A percentile compares a stretch with the other conserved stretches of the same genome.
Conservation (phyloP, 2,888 invertebrate species). For the Lepidocyrtoides sp. region DNA sequence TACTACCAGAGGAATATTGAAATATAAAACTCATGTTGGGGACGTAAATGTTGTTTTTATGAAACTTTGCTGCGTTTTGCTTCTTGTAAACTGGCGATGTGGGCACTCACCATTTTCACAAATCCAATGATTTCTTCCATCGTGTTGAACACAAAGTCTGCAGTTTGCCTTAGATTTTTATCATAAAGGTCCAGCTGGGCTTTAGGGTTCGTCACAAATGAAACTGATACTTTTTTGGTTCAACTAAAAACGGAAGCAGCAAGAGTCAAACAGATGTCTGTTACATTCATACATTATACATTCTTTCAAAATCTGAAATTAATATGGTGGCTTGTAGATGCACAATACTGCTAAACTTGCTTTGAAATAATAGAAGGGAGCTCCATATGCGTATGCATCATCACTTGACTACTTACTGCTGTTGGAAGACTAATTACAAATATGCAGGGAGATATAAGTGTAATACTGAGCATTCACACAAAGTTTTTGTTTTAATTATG, state of each 20-base stretch:
- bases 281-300: not conserved
- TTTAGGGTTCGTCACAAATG: slow-evolving; percentile 54
- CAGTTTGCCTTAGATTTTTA: not conserved
- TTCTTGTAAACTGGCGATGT: not conserved
- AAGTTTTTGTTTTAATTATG: slow-evolving; percentile 40
- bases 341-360: too few species aligned
- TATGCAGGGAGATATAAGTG: too few species aligned
- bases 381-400: too few species aligned
- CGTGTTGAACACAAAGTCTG: not conserved
- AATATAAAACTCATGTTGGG: slow-evolving; percentile 57
- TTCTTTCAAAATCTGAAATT: too few species aligned
- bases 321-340: too few species aligned
- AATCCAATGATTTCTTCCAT: not conserved
- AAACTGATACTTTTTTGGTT: slow-evolving; percentile 72
- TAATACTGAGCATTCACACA: not conserved
- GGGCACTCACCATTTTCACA: not conserved
- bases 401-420: not conserved
- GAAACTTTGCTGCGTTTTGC: not conserved
- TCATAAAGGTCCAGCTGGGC: slow-evolving; percentile 12
- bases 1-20: not conserved
- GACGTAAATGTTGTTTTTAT: not conserved
- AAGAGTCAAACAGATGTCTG: slow-evolving; percentile 57
- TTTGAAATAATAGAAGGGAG: too few species aligned
- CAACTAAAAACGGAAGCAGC: slow-evolving; percentile 38
- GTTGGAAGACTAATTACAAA: not conserved